Percentiles rank a stretch among this genome's conserved stretches.
Evolutionary conservation across 2,797 vertebrate genomes (phyloP).

Genomic region (Prionace glauca): DNA sequence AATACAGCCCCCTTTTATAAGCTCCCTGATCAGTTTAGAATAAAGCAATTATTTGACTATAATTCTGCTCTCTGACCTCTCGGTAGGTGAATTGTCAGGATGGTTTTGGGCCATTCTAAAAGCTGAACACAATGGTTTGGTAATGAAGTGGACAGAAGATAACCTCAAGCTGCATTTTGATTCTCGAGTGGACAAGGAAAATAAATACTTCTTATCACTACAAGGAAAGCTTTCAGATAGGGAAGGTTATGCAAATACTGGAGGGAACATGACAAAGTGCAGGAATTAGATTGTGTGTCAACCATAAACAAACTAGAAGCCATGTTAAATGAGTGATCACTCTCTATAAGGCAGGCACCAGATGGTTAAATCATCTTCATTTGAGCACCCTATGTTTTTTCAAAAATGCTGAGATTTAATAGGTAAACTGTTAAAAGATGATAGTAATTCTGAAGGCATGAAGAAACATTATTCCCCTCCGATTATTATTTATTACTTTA

Average conservation of each 20-base stretch:
- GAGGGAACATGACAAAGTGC: constrained; percentile 41
- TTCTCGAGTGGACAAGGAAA: constrained; percentile 30
- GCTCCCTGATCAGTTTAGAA: constrained; percentile 13
- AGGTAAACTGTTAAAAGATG: background rate
- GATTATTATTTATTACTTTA: background rate
- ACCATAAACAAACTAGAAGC: constrained; percentile 40
- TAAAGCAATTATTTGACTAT: constrained; percentile 30
- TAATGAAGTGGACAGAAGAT: constrained; percentile 22
- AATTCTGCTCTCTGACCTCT: constrained; percentile 9
- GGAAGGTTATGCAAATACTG: constrained; percentile 48
- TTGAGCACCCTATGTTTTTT: background rate
- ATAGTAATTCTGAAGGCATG: background rate
- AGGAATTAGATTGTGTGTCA: constrained; percentile 39
- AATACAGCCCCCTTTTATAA: background rate
- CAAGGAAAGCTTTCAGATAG: constrained; percentile 40
- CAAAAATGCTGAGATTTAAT: background rate
- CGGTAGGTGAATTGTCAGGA: background rate
- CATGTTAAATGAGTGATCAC: constrained; percentile 25
- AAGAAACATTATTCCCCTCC: background rate
- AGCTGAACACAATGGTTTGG: constrained; percentile 25
- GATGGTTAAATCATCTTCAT: constrained; percentile 25
- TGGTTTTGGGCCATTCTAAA: background rate
- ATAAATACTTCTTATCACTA: constrained; percentile 35
- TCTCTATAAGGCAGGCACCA: constrained; percentile 23
- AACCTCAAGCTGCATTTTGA: constrained; percentile 16